Base-by-base conservation (phyloP, 2,888 invertebrate species). In the Smittia aterrima region DNA sequence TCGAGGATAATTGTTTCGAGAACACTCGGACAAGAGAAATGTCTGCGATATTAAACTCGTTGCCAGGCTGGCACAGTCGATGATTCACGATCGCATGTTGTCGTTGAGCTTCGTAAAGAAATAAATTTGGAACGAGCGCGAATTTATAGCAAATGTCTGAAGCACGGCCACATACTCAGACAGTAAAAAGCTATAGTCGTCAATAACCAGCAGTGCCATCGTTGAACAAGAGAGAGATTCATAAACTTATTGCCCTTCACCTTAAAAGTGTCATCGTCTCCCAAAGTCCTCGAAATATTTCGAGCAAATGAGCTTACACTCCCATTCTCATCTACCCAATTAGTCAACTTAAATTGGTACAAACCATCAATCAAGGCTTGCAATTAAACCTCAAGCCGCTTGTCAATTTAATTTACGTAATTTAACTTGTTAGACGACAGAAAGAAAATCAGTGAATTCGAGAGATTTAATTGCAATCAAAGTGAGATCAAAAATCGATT, bases 151-250 rank as follows among this genome's bases (percentile, higher is more conserved):
- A 90, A 75, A 93, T 81, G 80, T 93, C 11, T 58, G 84, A 82
- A 82, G 81, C 75, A 87, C 87, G 1, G 87, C 87, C 77, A 86
- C 85, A 77, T 92, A 93, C 83, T 94, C 94, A 77, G 92, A 87
- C 71, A 95, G 82, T 77, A 85, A 86, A 79, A 93, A 91, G 22
- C 92, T 92, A 78, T 90, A 86, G 79, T 95, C 94, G 76, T 92
- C 90, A 74, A 95, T 80, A 1, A 90, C 88, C 0, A 92, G 89
- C 78, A 91, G n/a, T n/a, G 90, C 81, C 91, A 91, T 80, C 90
- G 90, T 82, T 91, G 91, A 0, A n/a, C n/a, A n/a, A n/a, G n/a
- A n/a, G n/a, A n/a, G 16, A 47, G 81, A 70, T 85, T 83, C 7
- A 58, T 66, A 73, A 70, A n/a, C 16, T 4, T 58, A 7, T 20